Conservation (phyloP, 2,888 invertebrate species). For the Thereva nobilitata region DNA sequence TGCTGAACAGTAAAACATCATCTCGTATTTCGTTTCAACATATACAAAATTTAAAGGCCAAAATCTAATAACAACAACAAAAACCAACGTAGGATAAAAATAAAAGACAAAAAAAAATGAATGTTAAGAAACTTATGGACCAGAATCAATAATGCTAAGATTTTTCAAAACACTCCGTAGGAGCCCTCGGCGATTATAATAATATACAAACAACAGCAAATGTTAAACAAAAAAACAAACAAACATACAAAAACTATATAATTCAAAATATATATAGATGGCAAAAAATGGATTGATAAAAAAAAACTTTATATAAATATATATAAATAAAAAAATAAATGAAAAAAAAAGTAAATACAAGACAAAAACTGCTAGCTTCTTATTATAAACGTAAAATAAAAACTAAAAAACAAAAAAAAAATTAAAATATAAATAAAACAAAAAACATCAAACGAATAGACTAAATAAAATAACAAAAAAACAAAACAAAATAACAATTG, state of each 20-base stretch:
- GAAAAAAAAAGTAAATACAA: background rate
- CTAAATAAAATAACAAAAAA: constrained; percentile 1
- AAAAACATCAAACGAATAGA: constrained; percentile 18
- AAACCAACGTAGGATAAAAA: no score
- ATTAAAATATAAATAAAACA: background rate
- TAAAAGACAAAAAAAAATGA: background rate
- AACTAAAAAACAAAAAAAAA: constrained; percentile 3
- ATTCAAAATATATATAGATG: no score
- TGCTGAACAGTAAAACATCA: background rate
- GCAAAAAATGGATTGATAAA: no score
- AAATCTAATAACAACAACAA: background rate
- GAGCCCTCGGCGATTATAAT: constrained; percentile 31
- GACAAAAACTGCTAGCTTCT: background rate
- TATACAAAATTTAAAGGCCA: constrained; percentile 25
- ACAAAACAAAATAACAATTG: no score
- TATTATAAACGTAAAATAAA: constrained; percentile 19
- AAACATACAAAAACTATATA: background rate
- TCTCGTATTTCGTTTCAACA: background rate
- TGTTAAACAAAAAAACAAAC: background rate
- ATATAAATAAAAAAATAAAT: background rate
- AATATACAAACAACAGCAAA: background rate
- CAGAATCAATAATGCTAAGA: constrained; percentile 29
- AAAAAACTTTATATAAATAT: background rate
- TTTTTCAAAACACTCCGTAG: constrained; percentile 31
- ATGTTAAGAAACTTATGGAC: constrained; percentile 32